Evolutionary conservation across 2,888 invertebrate species (phyloP).

Genomic region (Napeogenes sylphis): DNA sequence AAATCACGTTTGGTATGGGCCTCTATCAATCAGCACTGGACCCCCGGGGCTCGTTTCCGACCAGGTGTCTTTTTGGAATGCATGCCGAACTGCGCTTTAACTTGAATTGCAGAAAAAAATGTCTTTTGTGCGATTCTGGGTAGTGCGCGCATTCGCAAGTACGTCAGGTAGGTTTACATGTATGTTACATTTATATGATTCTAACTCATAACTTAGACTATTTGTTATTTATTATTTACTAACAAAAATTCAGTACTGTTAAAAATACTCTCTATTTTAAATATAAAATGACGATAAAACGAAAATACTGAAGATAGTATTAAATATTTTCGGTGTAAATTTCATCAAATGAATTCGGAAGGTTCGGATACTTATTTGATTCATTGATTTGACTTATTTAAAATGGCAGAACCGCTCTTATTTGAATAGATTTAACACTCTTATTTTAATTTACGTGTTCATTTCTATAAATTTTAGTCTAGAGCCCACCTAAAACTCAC

Average conservation of each 20-base stretch:
- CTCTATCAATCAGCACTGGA: constrained; percentile 69
- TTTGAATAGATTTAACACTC: not conserved
- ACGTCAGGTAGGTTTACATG: constrained; percentile 56
- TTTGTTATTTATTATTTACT: too few species aligned
- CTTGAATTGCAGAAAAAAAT: constrained; percentile 58
- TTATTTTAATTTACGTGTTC: not conserved
- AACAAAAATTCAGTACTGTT: too few species aligned
- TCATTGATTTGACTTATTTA: not conserved
- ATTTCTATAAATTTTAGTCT: constrained; percentile 15
- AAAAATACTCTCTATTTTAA: too few species aligned
- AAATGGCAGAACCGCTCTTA: not conserved
- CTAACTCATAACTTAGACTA: too few species aligned
- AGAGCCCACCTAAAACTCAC: constrained; percentile 40
- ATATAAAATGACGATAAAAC: too few species aligned
- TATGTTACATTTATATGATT: constrained; percentile 13
- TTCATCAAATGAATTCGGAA: not conserved
- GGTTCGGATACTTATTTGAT: not conserved
- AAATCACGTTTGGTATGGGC: constrained; percentile 61
- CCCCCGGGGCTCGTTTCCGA: constrained; percentile 76
- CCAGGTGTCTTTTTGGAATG: constrained; percentile 76
- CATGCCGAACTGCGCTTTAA: constrained; percentile 70
- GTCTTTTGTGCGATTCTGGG: constrained; percentile 69
- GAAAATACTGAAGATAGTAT: too few species aligned
- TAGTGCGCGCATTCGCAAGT: constrained; percentile 51
- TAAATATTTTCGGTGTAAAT: too few species aligned